Conservation (phyloP, 2,113 vertebrate genomes). For the Tetrao urogallus region DNA sequence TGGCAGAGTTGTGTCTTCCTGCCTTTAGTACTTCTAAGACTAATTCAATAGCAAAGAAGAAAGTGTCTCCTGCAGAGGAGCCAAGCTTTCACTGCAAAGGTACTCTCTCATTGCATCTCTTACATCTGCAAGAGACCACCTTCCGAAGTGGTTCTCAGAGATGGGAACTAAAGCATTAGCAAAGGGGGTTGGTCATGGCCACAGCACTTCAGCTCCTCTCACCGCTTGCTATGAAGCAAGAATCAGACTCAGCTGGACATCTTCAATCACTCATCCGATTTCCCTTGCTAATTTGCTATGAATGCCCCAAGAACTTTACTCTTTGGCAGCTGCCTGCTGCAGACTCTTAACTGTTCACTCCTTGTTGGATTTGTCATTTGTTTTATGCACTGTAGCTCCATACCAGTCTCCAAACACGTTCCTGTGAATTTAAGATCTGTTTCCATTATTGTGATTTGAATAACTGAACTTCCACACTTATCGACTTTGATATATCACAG, state of each 20-base stretch:
- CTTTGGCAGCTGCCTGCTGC: neutral
- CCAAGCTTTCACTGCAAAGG: neutral
- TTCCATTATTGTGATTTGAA: neutral
- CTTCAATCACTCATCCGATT: neutral
- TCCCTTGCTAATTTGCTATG: neutral
- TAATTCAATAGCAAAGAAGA: neutral
- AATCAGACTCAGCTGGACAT: neutral
- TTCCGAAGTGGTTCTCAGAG: neutral
- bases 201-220: neutral
- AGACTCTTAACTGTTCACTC: rapidly evolving
- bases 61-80: neutral
- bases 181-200: neutral
- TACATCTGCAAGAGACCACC: neutral
- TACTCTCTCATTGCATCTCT: neutral
- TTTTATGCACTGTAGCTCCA: rapidly evolving
- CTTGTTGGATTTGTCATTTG: neutral
- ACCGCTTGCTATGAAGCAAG: neutral
- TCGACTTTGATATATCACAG: neutral
- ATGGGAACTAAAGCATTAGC: neutral
- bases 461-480: neutral
- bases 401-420: neutral
- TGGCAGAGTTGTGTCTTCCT: neutral
- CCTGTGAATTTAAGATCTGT: neutral
- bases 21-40: neutral
- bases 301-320: neutral